Base-by-base conservation (phyloP, 2,888 invertebrate genomes). In the Dichetophora obliterata region DNA sequence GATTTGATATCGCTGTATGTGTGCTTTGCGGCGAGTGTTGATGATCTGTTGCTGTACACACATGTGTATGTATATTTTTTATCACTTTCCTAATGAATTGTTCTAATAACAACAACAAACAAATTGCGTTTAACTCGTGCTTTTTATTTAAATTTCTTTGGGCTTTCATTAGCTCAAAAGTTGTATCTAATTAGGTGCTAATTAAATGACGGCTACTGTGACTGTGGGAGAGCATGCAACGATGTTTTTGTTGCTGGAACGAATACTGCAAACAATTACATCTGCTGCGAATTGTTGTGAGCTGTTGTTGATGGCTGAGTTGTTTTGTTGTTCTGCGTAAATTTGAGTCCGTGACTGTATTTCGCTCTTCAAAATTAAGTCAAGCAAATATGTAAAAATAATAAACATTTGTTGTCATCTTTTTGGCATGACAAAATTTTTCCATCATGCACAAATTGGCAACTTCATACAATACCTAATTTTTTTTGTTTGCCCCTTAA, bases 121-220 rank as follows among this genome's bases (percentile, higher is more conserved):
- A 54, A 54, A 54, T 19, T 54, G 2, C 43, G 14, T 43, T 43
- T 43, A n/a, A 43, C 43, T 59, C 19, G 27, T 59, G n/a, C 27
- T 59, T 59, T 19, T 19, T 59, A 24, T 19, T 59, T 59, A 22
- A 24, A 22, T 59, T 59, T 59, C 4, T 59, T 59, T 16, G 5
- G 19, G 22, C 22, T 54, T 19, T 54, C 14, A 31, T 63, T 68
- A 50, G 68, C 68, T 48, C 14, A 22, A 68, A 68, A 68, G 11
- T 68, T 68, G 22, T 66, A 43, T 34, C 66, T 50, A 50, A 68
- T 68, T 68, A 27, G 50, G 68, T 68, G 68, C 68, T 68, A 68
- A 68, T 68, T 68, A n/a, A 48, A 19, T 68, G 50, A 68, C 68
- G 48, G 68, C 68, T 68, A 68, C 68, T 68, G 50, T 68, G 9